phyloP scores from a whole-genome alignment of 2,113 vertebrate species.

The Bothrops jararaca region DNA sequence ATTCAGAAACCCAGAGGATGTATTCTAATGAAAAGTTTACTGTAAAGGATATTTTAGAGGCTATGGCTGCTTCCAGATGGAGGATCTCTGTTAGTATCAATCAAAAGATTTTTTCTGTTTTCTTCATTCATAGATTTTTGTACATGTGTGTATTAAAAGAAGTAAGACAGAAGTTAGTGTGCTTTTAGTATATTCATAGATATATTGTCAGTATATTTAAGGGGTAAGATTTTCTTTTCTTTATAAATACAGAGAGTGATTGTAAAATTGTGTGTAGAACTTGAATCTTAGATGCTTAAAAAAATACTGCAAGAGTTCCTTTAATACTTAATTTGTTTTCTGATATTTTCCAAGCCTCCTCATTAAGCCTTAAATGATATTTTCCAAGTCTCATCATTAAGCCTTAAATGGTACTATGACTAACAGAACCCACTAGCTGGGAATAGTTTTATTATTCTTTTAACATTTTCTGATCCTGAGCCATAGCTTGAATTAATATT shows the following conservation, averaged over 20 bases:
- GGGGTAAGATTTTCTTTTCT: background rate
- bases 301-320: background rate
- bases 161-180: background rate
- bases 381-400: background rate
- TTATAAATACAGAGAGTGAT: background rate
- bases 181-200: background rate
- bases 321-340: background rate
- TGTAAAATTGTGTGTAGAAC: background rate
- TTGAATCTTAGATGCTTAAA: background rate
- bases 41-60: background rate
- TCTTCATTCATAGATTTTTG: background rate
- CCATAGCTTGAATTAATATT: background rate
- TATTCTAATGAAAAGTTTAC: background rate
- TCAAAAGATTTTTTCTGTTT: background rate
- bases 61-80: background rate
- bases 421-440: background rate
- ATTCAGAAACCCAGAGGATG: background rate
- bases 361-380: background rate
- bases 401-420: background rate
- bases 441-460: background rate
- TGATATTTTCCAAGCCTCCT: background rate
- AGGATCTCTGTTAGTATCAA: background rate
- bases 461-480: background rate
- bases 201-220: background rate
- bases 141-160: background rate